Conservation (phyloP, 2,113 vertebrate species). For the Miniopterus natalensis region DNA sequence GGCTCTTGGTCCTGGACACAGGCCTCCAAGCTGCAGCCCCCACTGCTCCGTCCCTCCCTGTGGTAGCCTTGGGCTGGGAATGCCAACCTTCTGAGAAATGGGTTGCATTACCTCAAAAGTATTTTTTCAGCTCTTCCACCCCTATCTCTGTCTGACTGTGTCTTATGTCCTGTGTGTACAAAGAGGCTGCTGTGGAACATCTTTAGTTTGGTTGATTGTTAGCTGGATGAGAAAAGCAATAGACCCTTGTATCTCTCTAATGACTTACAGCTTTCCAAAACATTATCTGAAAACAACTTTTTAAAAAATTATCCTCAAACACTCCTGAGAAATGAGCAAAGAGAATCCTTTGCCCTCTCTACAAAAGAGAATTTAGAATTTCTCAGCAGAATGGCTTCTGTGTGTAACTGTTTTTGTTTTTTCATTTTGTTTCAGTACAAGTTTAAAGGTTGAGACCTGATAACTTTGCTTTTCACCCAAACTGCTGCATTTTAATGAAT, state of each 20-base stretch:
- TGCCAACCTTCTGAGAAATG: neutral
- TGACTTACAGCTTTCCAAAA: neutral
- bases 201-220: neutral
- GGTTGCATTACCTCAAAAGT: neutral
- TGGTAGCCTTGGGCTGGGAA: neutral
- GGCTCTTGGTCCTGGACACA: neutral
- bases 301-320: neutral
- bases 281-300: neutral
- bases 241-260: conserved; percentile 12
- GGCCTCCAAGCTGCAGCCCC: neutral
- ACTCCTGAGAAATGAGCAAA: neutral
- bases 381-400: neutral
- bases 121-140: neutral
- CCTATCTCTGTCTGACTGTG: neutral
- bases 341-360: neutral
- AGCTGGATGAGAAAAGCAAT: neutral
- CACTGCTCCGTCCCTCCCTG: neutral
- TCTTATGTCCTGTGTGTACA: neutral
- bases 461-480: neutral
- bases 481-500: neutral
- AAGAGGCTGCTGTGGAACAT: neutral
- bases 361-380: neutral
- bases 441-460: neutral
- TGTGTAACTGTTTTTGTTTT: neutral
- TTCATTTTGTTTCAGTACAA: neutral